Percentiles rank a stretch among this genome's conserved stretches.
phyloP scores from a whole-genome alignment of 1,140 invertebrate species.

The Nymphalis io region DNA sequence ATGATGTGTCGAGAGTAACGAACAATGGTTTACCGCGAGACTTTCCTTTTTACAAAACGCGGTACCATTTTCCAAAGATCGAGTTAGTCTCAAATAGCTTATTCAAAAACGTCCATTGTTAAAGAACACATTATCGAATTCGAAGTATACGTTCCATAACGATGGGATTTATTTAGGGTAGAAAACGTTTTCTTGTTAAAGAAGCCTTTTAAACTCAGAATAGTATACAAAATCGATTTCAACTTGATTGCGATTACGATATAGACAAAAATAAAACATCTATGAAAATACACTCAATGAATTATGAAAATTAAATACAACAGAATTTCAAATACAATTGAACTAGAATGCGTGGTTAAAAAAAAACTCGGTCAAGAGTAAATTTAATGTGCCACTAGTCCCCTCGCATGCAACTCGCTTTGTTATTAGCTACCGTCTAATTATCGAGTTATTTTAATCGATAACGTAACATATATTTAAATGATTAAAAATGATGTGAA shows the following conservation, averaged over 20 bases:
- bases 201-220: no score
- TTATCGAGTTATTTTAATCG: conserved; percentile 18
- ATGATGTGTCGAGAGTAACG: conserved; percentile 1
- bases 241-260: no score
- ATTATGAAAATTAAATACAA: conserved; percentile 3
- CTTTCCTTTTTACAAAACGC: not conserved
- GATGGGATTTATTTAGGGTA: no score
- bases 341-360: conserved; percentile 8
- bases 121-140: not conserved
- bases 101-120: conserved; percentile 28
- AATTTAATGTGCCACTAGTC: conserved; percentile 13
- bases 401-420: conserved; percentile 27
- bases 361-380: conserved; percentile 31
- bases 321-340: conserved; percentile 9
- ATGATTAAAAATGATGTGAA: not conserved
- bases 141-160: not conserved
- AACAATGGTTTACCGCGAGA: conserved; percentile 22
- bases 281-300: not conserved
- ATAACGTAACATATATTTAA: not conserved
- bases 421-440: conserved; percentile 8
- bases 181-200: no score
- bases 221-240: not conserved
- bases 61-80: conserved; percentile 31
- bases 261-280: not conserved
- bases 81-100: conserved; percentile 22